Base-by-base conservation (phyloP, 1,140 invertebrate genomes). In the Leptoteleia sp. region DNA sequence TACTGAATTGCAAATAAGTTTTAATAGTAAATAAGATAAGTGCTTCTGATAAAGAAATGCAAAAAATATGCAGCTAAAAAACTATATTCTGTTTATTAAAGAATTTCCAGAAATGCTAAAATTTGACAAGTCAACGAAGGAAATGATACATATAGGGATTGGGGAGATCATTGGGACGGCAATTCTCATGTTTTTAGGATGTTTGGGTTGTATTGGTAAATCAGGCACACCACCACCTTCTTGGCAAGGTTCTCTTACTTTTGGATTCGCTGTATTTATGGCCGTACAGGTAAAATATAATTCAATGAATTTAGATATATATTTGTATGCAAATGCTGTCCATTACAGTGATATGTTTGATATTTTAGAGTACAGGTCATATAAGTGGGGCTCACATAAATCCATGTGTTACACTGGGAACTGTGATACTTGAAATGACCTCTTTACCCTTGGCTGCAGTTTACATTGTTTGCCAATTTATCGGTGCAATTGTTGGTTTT, bases 371-470 rank as follows among this genome's bases (percentile, higher is more conserved):
- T 57, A 91, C 93, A 37, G 93, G 92, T 1, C 94, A 94, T 78
- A 89, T 95, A 64, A 94, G 93, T 61, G 93, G 93, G 45, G 92
- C 93, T 5, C 92, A 94, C 64, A 90, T 96, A 78, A 97, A 96
- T 83, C 95, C 95, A 1, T 92, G 93, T 0, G 93, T 96, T 0
- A 95, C 94, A 1, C 85, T 93, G 3, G 92, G 93, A 0, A 92
- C 96, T 5, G 87, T 94, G 0, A 91, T 93, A 12, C 85, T 93
- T 15, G 92, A 93, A 3, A 78, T 93, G 25, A 91, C 93, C 33
- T 91, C 93, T 11, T 82, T 96, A 5, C 89, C 92, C 4, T 91
- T 95, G 38, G 93, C 93, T 1, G 81, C 93, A 0, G 82, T 94
- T 17, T 97, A 96, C 83, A 84, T 94, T 11, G 77, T 93, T 7